Conservation (phyloP, 2,113 vertebrate species). For the Psophia crepitans region DNA sequence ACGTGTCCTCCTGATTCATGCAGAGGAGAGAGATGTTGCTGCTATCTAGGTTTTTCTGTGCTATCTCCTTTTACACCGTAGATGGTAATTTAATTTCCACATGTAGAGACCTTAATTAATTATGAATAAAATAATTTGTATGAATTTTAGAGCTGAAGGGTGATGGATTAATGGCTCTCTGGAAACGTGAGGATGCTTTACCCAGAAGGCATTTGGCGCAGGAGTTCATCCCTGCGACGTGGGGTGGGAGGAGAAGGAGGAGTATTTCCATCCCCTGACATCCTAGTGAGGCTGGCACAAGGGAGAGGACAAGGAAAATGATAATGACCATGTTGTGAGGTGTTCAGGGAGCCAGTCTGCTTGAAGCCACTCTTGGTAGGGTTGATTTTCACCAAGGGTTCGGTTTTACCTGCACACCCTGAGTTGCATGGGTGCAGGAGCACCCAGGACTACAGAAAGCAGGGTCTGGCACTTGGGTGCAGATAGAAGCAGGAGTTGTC, state of each 20-base stretch:
- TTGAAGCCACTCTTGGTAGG: not conserved
- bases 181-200: not conserved
- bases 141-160: not conserved
- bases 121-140: not conserved
- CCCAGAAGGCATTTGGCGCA: not conserved
- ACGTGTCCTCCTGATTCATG: not conserved
- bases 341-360: not conserved
- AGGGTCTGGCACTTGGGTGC: fast-evolving
- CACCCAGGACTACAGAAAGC: not conserved
- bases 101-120: slow-evolving; percentile 27
- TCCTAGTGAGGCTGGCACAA: not conserved
- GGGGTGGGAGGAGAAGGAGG: not conserved
- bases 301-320: not conserved
- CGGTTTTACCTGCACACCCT: not conserved
- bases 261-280: not conserved
- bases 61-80: not conserved
- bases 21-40: not conserved
- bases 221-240: not conserved
- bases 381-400: not conserved
- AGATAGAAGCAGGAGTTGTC: not conserved
- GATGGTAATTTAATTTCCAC: slow-evolving; percentile 31
- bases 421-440: not conserved
- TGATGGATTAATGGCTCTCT: not conserved
- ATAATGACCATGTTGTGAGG: not conserved
- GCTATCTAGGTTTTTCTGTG: not conserved